Percentiles rank a stretch among this genome's conserved stretches.
Evolutionary conservation across 2,888 invertebrate species (phyloP).

Genomic region (Melieria omissa): DNA sequence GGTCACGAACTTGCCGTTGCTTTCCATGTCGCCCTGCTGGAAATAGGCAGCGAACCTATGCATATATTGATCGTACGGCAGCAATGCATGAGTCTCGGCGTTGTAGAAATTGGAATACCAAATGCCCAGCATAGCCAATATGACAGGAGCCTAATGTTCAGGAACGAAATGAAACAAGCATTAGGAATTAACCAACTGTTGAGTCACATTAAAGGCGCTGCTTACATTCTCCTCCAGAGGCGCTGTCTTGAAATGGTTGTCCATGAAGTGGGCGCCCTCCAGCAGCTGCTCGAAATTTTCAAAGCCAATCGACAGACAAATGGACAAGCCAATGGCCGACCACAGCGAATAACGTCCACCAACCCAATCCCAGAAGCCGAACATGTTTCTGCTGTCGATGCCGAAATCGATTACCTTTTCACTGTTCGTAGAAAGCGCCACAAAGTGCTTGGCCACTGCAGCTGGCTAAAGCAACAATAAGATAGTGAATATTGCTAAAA

Average conservation of each 20-base stretch:
- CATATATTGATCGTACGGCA: slow-evolving; percentile 98
- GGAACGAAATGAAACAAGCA: slow-evolving; percentile 41
- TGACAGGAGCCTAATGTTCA: slow-evolving; percentile 82
- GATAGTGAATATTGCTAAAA: neutral
- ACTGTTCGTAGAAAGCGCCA: slow-evolving; percentile 95
- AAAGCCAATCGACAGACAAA: slow-evolving; percentile 91
- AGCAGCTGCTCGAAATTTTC: slow-evolving; percentile 94
- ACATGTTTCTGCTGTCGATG: slow-evolving; percentile 97
- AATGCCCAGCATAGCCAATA: slow-evolving; percentile 89
- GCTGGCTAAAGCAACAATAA: slow-evolving; percentile 69
- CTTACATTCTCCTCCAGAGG: slow-evolving; percentile 91
- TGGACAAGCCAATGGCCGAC: slow-evolving; percentile 99
- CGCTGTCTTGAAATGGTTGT: slow-evolving; percentile 88
- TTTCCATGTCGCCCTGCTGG: slow-evolving; percentile 99
- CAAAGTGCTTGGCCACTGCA: slow-evolving; percentile 96
- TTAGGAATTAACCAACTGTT: too few species aligned
- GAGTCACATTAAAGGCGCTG: neutral
- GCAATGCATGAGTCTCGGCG: slow-evolving; percentile 93
- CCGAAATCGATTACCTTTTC: slow-evolving; percentile 97
- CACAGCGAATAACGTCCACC: slow-evolving; percentile 97
- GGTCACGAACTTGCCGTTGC: slow-evolving; percentile 95
- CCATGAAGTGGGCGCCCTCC: slow-evolving; percentile 92
- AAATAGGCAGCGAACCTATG: slow-evolving; percentile 99
- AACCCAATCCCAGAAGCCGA: slow-evolving; percentile 99
- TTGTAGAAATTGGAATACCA: slow-evolving; percentile 97